Conservation (phyloP, 2,113 vertebrate genomes). For the Neodon shergylaensis region DNA sequence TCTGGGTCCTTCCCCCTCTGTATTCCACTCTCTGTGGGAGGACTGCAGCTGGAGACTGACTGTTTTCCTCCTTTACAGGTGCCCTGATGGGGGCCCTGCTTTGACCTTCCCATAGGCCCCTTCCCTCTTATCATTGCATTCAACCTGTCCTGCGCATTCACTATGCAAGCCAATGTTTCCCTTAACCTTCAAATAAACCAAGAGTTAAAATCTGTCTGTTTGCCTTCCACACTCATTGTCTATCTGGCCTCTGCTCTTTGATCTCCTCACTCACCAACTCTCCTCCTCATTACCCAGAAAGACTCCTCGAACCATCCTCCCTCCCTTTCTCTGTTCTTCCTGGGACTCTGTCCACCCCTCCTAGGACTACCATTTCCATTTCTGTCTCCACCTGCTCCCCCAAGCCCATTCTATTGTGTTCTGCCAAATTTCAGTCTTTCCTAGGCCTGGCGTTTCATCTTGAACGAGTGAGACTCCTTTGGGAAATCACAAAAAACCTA, state of each 20-base stretch:
- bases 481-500: not conserved
- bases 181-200: not conserved
- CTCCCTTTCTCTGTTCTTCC: not conserved
- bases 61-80: not conserved
- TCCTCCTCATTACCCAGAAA: not conserved
- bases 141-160: not conserved
- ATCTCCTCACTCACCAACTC: not conserved
- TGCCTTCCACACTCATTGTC: not conserved
- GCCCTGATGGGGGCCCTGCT: not conserved
- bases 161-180: not conserved
- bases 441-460: not conserved
- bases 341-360: not conserved
- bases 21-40: fast-evolving
- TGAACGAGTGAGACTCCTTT: not conserved
- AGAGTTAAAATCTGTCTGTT: not conserved
- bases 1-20: not conserved
- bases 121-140: not conserved
- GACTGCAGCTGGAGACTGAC: not conserved
- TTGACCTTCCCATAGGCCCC: not conserved
- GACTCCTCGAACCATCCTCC: not conserved
- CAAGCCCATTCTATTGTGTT: not conserved
- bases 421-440: not conserved
- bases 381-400: not conserved
- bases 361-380: not conserved
- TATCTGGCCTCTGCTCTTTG: not conserved